Percentiles rank a stretch among this genome's conserved stretches.
Conservation (phyloP, 2,888 invertebrate species). For the Lasioglossum morio region DNA sequence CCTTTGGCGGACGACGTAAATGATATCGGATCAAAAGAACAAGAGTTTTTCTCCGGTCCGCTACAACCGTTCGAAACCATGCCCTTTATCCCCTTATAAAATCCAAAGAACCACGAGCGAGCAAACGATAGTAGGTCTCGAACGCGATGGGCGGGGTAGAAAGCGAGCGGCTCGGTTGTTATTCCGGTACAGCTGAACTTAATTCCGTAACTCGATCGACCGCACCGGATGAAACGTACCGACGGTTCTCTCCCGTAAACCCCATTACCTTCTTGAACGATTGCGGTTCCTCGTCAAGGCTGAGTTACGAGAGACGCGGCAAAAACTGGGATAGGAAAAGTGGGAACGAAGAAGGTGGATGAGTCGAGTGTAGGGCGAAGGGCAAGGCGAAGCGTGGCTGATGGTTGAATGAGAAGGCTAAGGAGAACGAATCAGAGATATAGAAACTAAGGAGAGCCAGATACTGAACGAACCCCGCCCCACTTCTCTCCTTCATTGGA, state of each 20-base stretch:
- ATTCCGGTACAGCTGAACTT: conserved; percentile 72
- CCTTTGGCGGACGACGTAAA: conserved; percentile 43
- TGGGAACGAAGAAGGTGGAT: conserved; percentile 11
- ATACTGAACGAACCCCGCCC: background rate
- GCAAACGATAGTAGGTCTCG: conserved; percentile 2
- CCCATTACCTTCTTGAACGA: conserved; percentile 71
- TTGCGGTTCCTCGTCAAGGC: conserved; percentile 69
- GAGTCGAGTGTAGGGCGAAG: conserved; percentile 2
- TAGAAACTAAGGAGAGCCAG: conserved; percentile 20
- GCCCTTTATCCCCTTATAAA: conserved; percentile 26
- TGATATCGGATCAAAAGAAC: conserved; percentile 41
- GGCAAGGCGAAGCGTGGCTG: conserved; percentile 10
- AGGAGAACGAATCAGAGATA: conserved; percentile 28
- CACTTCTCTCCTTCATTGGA: background rate
- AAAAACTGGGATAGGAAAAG: conserved; percentile 1
- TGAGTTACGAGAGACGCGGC: conserved; percentile 65
- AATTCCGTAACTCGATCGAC: conserved; percentile 74
- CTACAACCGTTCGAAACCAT: conserved; percentile 39
- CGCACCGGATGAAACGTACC: conserved; percentile 70
- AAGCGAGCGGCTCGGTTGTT: conserved; percentile 66
- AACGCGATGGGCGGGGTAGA: conserved; percentile 16
- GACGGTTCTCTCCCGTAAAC: conserved; percentile 68
- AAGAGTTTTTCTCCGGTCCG: conserved; percentile 44
- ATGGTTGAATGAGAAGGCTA: conserved; percentile 22
- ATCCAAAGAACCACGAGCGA: conserved; percentile 14